Evolutionary conservation across 1,140 invertebrate genomes (phyloP).

Genomic region (Hypothenemus hampei): DNA sequence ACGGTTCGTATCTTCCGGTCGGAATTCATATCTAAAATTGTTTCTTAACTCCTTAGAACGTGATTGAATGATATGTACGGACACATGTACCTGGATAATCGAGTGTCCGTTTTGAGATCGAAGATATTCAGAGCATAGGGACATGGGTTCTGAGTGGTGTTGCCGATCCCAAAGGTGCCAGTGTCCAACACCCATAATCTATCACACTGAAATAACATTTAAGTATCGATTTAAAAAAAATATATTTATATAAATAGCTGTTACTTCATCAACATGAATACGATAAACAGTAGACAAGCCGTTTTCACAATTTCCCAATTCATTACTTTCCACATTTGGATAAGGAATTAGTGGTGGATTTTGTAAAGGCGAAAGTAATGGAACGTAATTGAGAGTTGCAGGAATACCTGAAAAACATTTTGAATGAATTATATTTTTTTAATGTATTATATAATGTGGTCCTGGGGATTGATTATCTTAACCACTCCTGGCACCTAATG

Average conservation of each 20-base stretch:
- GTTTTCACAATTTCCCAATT: slow-evolving; percentile 64
- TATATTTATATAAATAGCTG: slow-evolving; percentile 4
- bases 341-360: slow-evolving; percentile 71
- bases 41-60: not conserved
- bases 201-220: slow-evolving; percentile 51
- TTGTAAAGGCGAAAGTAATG: slow-evolving; percentile 55
- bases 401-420: slow-evolving; percentile 65
- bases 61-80: not conserved
- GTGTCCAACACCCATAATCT: slow-evolving; percentile 77
- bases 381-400: slow-evolving; percentile 72
- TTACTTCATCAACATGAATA: slow-evolving; percentile 59
- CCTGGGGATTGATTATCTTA: not conserved
- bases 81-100: slow-evolving; percentile 58
- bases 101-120: slow-evolving; percentile 65
- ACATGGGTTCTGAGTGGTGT: slow-evolving; percentile 63
- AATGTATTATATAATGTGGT: not conserved
- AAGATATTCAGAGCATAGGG: slow-evolving; percentile 69
- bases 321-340: slow-evolving; percentile 68
- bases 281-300: slow-evolving; percentile 72
- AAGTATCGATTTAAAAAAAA: not conserved
- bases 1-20: slow-evolving; percentile 65
- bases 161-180: slow-evolving; percentile 69
- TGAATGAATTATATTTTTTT: too few relatives aligned
- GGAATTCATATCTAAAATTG: slow-evolving; percentile 56
- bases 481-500: not conserved